Conservation (phyloP, 2,113 vertebrate species). For the Telmatochromis brachygnathus region DNA sequence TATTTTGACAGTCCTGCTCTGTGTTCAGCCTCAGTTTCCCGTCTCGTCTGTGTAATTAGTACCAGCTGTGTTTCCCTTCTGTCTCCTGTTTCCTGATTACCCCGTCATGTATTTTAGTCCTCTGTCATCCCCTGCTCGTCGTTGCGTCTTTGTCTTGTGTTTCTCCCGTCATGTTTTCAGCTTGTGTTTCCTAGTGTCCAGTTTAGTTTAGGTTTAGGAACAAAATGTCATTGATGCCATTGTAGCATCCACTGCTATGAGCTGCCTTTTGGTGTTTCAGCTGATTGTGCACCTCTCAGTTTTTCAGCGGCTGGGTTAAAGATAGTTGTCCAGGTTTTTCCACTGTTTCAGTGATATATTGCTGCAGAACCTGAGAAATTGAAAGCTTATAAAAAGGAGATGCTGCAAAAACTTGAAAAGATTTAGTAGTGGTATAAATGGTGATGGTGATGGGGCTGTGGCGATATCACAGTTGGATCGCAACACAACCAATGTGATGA, state of each 20-base stretch:
- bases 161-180: neutral
- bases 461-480: neutral
- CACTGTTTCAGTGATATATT: neutral
- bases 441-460: neutral
- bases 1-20: neutral
- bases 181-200: neutral
- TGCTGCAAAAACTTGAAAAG: neutral
- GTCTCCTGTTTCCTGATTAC: neutral
- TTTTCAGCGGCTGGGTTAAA: neutral
- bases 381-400: neutral
- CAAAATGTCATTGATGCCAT: neutral
- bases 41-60: neutral
- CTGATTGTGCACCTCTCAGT: neutral
- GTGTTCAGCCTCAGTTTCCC: neutral
- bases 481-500: neutral
- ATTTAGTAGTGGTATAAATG: neutral
- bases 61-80: neutral
- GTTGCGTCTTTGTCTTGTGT: neutral
- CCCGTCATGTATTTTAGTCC: neutral
- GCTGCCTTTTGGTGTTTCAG: neutral
- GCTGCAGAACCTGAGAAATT: neutral
- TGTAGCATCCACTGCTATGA: neutral
- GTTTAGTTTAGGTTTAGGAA: neutral
- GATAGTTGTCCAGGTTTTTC: neutral
- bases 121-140: neutral